Conservation (phyloP, 2,888 invertebrate genomes). For the Zeuzera pyrina region DNA sequence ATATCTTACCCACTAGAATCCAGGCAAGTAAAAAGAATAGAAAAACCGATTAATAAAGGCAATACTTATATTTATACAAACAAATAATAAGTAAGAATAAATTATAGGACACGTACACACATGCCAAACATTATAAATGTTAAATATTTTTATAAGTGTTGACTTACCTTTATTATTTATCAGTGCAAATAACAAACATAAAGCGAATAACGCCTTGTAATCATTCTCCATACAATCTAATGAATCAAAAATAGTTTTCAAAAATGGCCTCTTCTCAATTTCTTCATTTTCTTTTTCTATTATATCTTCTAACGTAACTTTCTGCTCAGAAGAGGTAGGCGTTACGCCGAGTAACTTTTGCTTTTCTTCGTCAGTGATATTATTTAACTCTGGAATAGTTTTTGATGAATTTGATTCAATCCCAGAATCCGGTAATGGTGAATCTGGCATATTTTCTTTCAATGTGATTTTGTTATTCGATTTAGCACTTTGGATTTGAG, state of each 20-base stretch:
- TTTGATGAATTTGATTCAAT: constrained; percentile 53
- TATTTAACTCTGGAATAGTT: constrained; percentile 68
- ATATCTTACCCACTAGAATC: constrained; percentile 53
- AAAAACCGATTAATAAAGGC: too few species aligned
- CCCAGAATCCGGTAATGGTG: constrained; percentile 61
- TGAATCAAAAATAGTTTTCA: constrained; percentile 90
- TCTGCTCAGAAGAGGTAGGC: constrained; percentile 29
- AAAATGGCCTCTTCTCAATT: constrained; percentile 81
- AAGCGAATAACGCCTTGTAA: constrained; percentile 91
- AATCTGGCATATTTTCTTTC: constrained; percentile 62
- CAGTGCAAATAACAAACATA: constrained; percentile 94
- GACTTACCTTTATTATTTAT: constrained; percentile 92
- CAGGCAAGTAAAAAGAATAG: constrained; percentile 37
- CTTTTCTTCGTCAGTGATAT: constrained; percentile 96
- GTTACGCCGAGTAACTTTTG: constrained; percentile 69
- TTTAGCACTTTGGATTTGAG: constrained; percentile 44
- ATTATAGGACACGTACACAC: constrained; percentile 5
- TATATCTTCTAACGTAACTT: constrained; percentile 37
- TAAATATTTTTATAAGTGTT: constrained; percentile 1
- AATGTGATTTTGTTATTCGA: constrained; percentile 18
- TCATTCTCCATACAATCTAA: constrained; percentile 94
- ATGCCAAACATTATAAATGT: too few species aligned
- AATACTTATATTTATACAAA: constrained; percentile 5
- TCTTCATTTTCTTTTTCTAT: constrained; percentile 51
- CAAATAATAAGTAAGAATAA: constrained; percentile 2